Evolutionary conservation across 1,140 invertebrate species (phyloP).

Genomic region (Pseudomyrmex gracilis): DNA sequence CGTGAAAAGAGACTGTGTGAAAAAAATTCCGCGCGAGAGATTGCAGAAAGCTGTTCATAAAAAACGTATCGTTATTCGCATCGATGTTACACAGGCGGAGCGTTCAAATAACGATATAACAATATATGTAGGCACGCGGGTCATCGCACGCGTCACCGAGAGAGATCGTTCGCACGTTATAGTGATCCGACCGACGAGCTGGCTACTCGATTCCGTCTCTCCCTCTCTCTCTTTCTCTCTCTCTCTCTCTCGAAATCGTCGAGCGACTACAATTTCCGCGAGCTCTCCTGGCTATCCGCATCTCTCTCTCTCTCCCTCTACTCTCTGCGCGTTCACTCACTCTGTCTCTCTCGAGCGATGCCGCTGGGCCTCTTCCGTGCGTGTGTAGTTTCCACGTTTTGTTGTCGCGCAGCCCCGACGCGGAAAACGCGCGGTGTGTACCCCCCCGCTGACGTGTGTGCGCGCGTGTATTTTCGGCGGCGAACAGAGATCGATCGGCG

Average conservation of each 20-base stretch:
- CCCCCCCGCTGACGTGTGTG: not conserved
- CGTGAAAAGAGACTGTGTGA: not conserved
- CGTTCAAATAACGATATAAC: constrained; percentile 18
- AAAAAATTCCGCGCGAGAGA: not conserved
- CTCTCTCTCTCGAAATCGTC: constrained; percentile 28
- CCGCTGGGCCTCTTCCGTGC: constrained; percentile 29
- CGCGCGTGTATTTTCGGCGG: constrained; percentile 46
- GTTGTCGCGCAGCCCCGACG: constrained; percentile 27
- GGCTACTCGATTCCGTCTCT: not conserved
- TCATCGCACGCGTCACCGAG: constrained; percentile 40
- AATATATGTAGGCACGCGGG: constrained; percentile 20
- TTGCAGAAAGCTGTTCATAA: not conserved
- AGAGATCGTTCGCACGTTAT: constrained; percentile 14
- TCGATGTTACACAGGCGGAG: not conserved
- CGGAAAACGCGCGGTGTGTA: constrained; percentile 10
- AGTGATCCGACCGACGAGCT: constrained; percentile 21
- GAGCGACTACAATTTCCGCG: constrained; percentile 51
- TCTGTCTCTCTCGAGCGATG: constrained; percentile 10
- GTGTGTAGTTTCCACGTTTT: constrained; percentile 53
- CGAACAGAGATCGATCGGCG: constrained; percentile 49
- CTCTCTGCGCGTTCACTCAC: not conserved
- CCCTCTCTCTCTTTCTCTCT: constrained; percentile 14
- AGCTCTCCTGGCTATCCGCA: not conserved
- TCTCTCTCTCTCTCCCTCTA: not conserved
- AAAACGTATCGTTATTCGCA: constrained; percentile 33